These are phyloP conservation scores for Ectemnius lituratus DNA, from an alignment of 2,888 invertebrate species.

Conservation along the genomic window DNA sequence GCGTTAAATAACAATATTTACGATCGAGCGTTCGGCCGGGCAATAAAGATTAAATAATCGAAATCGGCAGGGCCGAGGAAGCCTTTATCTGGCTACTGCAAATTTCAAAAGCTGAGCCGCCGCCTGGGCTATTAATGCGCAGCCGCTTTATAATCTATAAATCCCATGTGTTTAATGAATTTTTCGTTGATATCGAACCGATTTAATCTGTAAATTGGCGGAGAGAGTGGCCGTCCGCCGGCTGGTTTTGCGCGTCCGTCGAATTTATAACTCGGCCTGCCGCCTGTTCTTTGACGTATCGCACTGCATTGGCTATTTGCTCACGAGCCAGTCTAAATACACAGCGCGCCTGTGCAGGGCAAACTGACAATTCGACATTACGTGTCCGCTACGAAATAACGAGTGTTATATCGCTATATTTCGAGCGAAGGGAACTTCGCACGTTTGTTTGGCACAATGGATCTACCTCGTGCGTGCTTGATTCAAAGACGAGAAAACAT, in stretches of 20 bases:
- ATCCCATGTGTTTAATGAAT: constrained; percentile 65
- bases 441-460: no score
- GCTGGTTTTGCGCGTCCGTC: constrained; percentile 36
- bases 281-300: constrained; percentile 65
- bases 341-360: background rate
- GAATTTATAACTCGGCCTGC: constrained; percentile 65
- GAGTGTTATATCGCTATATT: constrained; percentile 21
- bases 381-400: constrained; percentile 30
- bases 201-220: constrained; percentile 64
- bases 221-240: constrained; percentile 30
- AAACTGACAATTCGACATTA: constrained; percentile 21
- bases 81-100: constrained; percentile 52
- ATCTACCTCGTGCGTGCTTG: background rate
- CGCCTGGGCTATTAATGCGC: constrained; percentile 43
- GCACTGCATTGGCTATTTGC: constrained; percentile 56
- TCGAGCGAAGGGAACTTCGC: background rate
- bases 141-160: constrained; percentile 59
- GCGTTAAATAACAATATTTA: constrained; percentile 62
- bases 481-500: constrained; percentile 10
- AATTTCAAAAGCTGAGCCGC: constrained; percentile 53
- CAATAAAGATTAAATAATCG: constrained; percentile 64
- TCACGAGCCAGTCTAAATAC: constrained; percentile 29
- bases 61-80: constrained; percentile 47
- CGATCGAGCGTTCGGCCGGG: constrained; percentile 48
- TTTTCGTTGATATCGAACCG: constrained; percentile 64